Base-by-base conservation (phyloP, 2,113 vertebrate genomes). In the Elanus axillaris region DNA sequence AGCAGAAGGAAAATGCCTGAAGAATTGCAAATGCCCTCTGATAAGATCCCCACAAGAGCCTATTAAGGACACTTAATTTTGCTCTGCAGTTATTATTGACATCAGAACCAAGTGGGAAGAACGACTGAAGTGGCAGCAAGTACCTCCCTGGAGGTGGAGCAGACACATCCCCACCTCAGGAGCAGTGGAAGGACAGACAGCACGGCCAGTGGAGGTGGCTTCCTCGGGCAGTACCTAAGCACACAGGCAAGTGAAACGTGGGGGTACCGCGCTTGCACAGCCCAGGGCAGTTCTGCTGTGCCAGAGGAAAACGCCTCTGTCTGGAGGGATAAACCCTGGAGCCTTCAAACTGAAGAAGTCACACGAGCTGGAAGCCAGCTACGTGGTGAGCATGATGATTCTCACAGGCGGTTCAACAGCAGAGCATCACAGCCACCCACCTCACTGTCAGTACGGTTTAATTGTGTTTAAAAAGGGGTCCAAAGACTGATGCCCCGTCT, bases 321-420 rank as follows among this genome's bases (percentile, higher is more conserved):
- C 18, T 1, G 1, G 13, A 15, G 13, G 34, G 14, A 21, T 13
- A 36, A 67, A 64, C 16, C 25, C 8, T 1, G 0, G 43, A 88
- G 27, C 38, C 21, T 29, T 3, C 48, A 16, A 18, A 6, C 52
- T 29, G 69, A 15, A 23, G 23, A 14, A 18, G 13, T 2, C n/a
- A 9, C 38, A 32, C 0, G 3, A 50, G 52, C 36, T n/a, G 36
- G 45, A 23, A 38, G 36, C 26, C 68, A 59, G 32, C 36, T 7
- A 4, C 0, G 3, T 11, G 78, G 27, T 9, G 20, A 31, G 32
- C 32, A 26, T 0, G 0, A 5, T 7, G 31, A 2, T 29, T 17
- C 38, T 42, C 26, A 20, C 71, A 26, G 47, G 9, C 13, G 27
- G 19, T 32, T 21, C 36, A 31, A 9, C 8, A 53, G 62, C 23